Percentiles rank a stretch among this genome's conserved stretches.
Conservation (phyloP, 2,797 vertebrate genomes). For the Enteromius treurensis region DNA sequence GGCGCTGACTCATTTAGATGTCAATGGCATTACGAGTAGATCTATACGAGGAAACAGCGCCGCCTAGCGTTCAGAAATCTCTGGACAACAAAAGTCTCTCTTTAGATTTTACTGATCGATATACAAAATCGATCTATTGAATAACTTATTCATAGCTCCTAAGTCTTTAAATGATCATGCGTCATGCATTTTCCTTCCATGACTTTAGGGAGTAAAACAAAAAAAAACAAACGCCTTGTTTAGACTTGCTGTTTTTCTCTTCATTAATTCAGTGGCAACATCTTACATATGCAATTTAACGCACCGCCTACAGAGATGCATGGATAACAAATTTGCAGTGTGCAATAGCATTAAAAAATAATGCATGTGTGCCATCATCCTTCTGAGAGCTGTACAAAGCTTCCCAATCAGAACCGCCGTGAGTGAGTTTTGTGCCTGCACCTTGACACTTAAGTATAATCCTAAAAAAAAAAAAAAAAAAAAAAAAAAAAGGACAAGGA, state of each 20-base stretch:
- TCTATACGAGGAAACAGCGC: constrained; percentile 36
- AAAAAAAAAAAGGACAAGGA: background rate
- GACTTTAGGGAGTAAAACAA: background rate
- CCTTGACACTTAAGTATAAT: background rate
- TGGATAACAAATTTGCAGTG: background rate
- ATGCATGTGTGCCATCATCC: background rate
- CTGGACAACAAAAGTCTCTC: background rate
- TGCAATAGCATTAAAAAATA: background rate
- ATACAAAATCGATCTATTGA: background rate
- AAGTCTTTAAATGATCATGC: background rate
- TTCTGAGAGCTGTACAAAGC: background rate
- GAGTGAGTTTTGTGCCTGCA: background rate
- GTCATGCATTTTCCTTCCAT: background rate
- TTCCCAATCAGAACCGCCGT: background rate
- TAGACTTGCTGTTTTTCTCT: background rate
- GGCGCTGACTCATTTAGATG: constrained; percentile 3
- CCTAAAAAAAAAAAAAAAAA: too few relatives aligned
- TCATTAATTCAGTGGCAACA: constrained; percentile 1
- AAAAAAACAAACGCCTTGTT: background rate
- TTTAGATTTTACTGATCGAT: background rate
- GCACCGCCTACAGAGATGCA: background rate
- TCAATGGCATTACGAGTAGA: background rate
- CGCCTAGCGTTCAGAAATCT: background rate
- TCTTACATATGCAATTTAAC: background rate
- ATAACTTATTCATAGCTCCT: background rate